Conservation (phyloP, 2,113 vertebrate genomes). For the Ctenomys sociabilis region DNA sequence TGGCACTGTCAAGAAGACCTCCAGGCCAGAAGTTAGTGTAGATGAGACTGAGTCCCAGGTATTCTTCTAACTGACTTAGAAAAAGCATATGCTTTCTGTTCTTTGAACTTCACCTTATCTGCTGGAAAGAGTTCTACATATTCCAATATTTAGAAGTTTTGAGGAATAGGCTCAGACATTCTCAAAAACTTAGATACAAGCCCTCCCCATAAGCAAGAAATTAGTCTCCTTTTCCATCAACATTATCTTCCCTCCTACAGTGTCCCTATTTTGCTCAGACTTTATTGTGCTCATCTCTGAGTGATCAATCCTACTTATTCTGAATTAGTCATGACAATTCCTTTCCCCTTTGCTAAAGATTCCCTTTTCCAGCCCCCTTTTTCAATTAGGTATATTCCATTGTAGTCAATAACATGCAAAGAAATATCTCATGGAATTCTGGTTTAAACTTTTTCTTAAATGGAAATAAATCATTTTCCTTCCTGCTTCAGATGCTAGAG, state of each 20-base stretch:
- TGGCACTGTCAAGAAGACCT: slow-evolving; percentile 7
- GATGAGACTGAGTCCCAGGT: background rate
- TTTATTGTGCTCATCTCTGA: background rate
- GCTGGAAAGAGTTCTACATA: slow-evolving; percentile 32
- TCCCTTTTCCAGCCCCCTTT: background rate
- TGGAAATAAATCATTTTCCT: background rate
- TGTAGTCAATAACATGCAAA: background rate
- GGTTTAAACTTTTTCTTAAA: background rate
- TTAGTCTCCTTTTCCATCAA: background rate
- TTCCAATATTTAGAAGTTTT: background rate
- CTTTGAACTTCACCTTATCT: background rate
- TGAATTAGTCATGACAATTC: background rate
- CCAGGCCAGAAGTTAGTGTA: background rate
- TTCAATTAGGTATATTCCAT: background rate
- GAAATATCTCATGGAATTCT: background rate
- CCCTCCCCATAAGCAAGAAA: background rate
- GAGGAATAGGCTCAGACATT: background rate
- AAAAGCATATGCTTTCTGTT: background rate
- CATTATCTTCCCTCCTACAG: background rate
- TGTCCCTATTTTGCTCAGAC: background rate
- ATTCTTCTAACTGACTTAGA: background rate
- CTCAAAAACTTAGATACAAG: background rate
- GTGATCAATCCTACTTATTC: background rate
- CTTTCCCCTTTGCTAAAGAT: background rate
- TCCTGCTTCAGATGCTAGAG: background rate